Conservation (phyloP, 2,888 invertebrate genomes). For the Tetranychus piercei region DNA sequence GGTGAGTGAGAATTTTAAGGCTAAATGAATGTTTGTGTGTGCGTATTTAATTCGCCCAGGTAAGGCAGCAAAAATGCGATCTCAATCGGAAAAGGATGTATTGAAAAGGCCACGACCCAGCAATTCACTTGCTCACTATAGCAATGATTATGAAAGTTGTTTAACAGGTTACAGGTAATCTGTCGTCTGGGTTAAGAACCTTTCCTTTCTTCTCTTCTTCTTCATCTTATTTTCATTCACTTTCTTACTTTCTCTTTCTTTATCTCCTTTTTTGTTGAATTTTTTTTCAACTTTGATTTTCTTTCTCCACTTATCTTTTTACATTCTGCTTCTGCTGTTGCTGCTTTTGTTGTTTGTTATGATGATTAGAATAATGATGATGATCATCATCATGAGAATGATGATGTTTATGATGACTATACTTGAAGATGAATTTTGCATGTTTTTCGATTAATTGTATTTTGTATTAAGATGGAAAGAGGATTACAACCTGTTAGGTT, state of each 20-base stretch:
- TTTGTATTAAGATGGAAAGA: neutral
- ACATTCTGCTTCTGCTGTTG: neutral
- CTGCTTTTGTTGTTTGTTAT: neutral
- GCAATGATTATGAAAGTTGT: neutral
- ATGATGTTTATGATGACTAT: neutral
- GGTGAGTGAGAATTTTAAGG: neutral
- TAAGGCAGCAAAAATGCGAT: neutral
- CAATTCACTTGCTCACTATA: neutral
- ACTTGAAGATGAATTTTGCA: neutral
- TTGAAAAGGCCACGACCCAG: neutral
- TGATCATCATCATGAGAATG: neutral
- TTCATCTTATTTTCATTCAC: neutral
- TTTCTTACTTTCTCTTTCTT: slow-evolving; percentile 7
- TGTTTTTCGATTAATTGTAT: neutral
- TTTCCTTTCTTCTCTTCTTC: neutral
- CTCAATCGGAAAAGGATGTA: neutral
- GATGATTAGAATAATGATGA: neutral
- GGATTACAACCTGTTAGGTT: neutral
- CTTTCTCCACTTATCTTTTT: neutral
- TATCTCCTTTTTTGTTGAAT: neutral
- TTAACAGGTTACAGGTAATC: slow-evolving; percentile 2
- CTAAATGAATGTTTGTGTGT: neutral
- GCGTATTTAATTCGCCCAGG: neutral
- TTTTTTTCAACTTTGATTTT: neutral
- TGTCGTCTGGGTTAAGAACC: slow-evolving; percentile 5